A percentile compares a stretch with the other conserved stretches of the same genome.
Evolutionary conservation across 2,888 invertebrate genomes (phyloP).

Genomic region (Aporophyla lueneburgensis): DNA sequence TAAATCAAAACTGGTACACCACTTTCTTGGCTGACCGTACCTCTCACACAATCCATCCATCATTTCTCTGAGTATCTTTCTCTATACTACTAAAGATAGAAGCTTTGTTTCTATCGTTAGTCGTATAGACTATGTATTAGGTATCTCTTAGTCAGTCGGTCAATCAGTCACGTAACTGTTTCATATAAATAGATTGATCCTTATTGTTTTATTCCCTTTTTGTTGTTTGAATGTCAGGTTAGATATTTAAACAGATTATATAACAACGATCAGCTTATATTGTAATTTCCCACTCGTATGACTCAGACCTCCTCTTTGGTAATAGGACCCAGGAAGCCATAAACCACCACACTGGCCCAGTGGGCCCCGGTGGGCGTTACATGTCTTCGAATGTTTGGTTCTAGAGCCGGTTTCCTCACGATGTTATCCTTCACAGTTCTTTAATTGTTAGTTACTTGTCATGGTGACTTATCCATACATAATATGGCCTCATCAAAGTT

Average conservation of each 20-base stretch:
- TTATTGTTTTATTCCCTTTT: constrained; percentile 6
- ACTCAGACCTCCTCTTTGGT: neutral
- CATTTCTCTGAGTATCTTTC: neutral
- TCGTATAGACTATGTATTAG: neutral
- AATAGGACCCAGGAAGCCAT: neutral
- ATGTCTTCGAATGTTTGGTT: neutral
- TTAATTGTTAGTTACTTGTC: too few species aligned
- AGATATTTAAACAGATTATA: neutral
- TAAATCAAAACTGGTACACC: too few species aligned
- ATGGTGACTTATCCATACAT: too few species aligned
- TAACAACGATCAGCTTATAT: neutral
- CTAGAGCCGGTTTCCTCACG: too few species aligned
- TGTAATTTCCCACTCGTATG: neutral
- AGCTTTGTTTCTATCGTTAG: too few species aligned
- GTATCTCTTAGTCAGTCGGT: constrained; percentile 11
- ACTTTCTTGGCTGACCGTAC: too few species aligned
- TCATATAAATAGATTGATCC: constrained; percentile 13
- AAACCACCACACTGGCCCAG: neutral
- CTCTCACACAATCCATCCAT: neutral
- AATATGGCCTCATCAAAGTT: too few species aligned
- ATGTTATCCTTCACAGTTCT: too few species aligned
- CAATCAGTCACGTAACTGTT: constrained; percentile 16
- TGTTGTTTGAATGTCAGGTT: constrained; percentile 1
- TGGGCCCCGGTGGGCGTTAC: neutral
- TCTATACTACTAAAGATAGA: too few species aligned